A percentile compares a stretch with the other conserved stretches of the same genome.
These are phyloP conservation scores for Tridacna gigas DNA, from an alignment of 2,888 invertebrate species.

Conservation along the genomic window DNA sequence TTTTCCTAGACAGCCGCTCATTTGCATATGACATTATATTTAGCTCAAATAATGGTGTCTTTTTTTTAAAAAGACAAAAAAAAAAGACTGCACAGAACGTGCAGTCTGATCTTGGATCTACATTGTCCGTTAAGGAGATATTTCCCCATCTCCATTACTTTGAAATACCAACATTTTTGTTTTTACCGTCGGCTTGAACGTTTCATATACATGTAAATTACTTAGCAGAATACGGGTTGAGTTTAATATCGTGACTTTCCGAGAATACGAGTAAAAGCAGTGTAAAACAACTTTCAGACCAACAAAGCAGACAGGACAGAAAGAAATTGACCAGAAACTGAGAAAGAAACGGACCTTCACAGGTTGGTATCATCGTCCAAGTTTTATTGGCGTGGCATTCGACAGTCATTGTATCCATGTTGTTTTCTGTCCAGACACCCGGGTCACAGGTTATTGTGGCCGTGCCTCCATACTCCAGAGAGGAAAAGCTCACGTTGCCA, in stretches of 20 bases:
- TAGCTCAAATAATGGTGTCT: background rate
- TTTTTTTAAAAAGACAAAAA: background rate
- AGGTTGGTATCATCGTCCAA: constrained; percentile 45
- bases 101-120: no score
- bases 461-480: constrained; percentile 41
- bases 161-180: no score
- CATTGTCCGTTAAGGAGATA: no score
- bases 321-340: background rate
- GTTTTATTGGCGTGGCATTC: constrained; percentile 42
- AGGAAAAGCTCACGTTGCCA: constrained; percentile 39
- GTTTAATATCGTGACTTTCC: background rate
- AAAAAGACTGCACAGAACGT: no score
- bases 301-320: background rate
- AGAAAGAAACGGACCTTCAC: constrained; percentile 32
- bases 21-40: no score
- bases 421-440: constrained; percentile 36
- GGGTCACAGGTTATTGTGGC: constrained; percentile 48
- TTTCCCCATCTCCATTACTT: no score
- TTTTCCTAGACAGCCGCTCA: no score
- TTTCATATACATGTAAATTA: no score
- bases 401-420: constrained; percentile 11
- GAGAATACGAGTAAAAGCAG: background rate
- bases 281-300: background rate
- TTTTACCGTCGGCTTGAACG: no score
- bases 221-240: no score